Evolutionary conservation across 2,888 invertebrate species (phyloP).

Genomic region (Tinea pellionella): DNA sequence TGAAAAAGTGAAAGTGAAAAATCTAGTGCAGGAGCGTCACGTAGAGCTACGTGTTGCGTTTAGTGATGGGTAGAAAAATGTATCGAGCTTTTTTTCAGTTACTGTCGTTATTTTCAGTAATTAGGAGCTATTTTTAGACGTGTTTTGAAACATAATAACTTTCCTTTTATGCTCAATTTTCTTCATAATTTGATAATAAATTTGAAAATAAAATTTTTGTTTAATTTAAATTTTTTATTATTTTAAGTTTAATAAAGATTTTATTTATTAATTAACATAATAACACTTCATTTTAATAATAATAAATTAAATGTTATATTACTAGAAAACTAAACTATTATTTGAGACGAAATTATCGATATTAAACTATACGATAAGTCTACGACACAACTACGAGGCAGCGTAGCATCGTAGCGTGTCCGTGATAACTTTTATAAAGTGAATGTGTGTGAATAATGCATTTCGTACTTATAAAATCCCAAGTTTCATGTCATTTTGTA

Average conservation of each 20-base stretch:
- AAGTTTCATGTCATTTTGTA: too few relatives aligned
- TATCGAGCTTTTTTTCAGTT: neutral
- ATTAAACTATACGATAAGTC: neutral
- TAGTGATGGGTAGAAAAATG: conserved; percentile 25
- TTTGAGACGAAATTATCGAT: neutral
- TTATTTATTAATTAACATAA: neutral
- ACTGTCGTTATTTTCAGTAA: neutral
- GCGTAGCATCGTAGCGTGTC: conserved; percentile 2
- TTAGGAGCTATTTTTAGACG: neutral
- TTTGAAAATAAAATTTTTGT: too few relatives aligned
- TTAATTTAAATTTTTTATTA: neutral
- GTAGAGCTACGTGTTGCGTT: conserved; percentile 50
- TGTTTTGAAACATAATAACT: neutral
- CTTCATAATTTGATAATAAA: too few relatives aligned
- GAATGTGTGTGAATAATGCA: conserved; percentile 1
- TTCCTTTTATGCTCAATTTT: neutral
- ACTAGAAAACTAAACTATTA: too few relatives aligned
- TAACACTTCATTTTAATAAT: too few relatives aligned
- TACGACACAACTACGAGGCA: neutral
- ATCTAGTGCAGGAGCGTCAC: conserved; percentile 26
- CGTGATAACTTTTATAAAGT: neutral
- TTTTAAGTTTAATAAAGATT: neutral
- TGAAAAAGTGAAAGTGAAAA: conserved; percentile 54
- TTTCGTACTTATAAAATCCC: neutral
- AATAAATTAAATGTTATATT: neutral